A percentile compares a stretch with the other conserved stretches of the same genome.
These are phyloP conservation scores for Drosophila albomicans DNA, from an alignment of 1,140 invertebrate species.

Conservation along the genomic window DNA sequence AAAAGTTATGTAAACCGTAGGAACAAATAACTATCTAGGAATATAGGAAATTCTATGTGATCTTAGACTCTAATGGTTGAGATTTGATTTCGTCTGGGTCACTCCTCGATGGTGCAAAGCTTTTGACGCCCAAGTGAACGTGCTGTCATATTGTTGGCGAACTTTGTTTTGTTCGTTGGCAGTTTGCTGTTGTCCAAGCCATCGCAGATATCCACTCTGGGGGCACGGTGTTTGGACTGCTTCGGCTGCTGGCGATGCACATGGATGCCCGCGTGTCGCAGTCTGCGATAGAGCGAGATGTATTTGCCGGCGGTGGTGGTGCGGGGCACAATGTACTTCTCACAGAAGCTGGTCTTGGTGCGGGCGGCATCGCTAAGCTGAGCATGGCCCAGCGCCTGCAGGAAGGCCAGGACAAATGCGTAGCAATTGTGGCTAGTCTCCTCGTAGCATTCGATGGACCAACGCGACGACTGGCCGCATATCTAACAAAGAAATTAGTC, in stretches of 20 bases:
- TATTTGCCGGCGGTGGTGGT: conserved; percentile 92
- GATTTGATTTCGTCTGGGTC: conserved; percentile 20
- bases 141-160: conserved; percentile 41
- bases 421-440: conserved; percentile 92
- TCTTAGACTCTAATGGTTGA: conserved; percentile 9
- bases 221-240: conserved; percentile 32
- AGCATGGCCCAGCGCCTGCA: conserved; percentile 88
- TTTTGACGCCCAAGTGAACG: conserved; percentile 61
- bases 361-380: conserved; percentile 87
- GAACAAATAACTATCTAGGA: conserved; percentile 29
- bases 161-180: conserved; percentile 30
- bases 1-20: conserved; percentile 14
- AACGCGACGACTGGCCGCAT: conserved; percentile 87
- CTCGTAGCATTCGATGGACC: conserved; percentile 89
- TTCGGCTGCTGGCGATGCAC: conserved; percentile 84
- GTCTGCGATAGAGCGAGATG: conserved; percentile 90
- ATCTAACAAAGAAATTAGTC: conserved; percentile 81
- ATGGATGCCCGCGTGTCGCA: conserved; percentile 86
- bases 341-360: conserved; percentile 88
- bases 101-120: conserved; percentile 80
- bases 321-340: conserved; percentile 90
- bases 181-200: conserved; percentile 16
- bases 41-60: conserved; percentile 2
- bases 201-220: conserved; percentile 26
- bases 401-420: conserved; percentile 91